Conservation (phyloP, 2,888 invertebrate genomes). For the Cheilosia scutellata region DNA sequence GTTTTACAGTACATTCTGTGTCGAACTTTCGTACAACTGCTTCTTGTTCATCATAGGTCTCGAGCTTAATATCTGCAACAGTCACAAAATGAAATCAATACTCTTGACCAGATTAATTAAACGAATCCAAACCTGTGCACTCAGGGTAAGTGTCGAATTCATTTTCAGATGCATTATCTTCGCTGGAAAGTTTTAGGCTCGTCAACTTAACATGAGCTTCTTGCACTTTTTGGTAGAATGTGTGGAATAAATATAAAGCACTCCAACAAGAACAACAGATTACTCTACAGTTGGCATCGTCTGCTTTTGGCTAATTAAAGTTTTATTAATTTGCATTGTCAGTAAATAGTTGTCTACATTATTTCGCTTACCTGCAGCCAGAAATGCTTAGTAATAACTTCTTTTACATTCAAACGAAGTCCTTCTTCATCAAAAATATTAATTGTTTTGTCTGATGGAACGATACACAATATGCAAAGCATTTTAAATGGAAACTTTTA, state of each 20-base stretch:
- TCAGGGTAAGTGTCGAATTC: slow-evolving; percentile 70
- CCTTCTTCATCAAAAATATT: slow-evolving; percentile 49
- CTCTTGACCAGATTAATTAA: background rate
- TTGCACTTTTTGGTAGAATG: slow-evolving; percentile 79
- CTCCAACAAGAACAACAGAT: slow-evolving; percentile 79
- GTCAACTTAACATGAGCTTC: slow-evolving; percentile 73
- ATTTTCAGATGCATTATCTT: slow-evolving; percentile 14
- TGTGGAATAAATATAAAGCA: slow-evolving; percentile 78
- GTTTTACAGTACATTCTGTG: background rate
- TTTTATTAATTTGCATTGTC: background rate
- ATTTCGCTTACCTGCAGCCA: slow-evolving; percentile 76
- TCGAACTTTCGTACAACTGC: background rate
- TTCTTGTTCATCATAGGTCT: slow-evolving; percentile 7
- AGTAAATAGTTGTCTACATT: background rate
- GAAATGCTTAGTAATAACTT: slow-evolving; percentile 78
- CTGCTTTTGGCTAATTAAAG: slow-evolving; percentile 37
- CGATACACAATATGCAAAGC: slow-evolving; percentile 48
- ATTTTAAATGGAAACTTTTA: slow-evolving; percentile 6
- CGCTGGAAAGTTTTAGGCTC: background rate
- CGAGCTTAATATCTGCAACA: slow-evolving; percentile 35
- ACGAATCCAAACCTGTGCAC: slow-evolving; percentile 12
- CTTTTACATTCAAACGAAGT: slow-evolving; percentile 65
- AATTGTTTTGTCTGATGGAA: slow-evolving; percentile 9
- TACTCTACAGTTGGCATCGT: slow-evolving; percentile 6
- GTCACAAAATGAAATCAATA: slow-evolving; percentile 1